phyloP scores from a whole-genome alignment of 2,113 vertebrate species.

The Phaethornis superciliosus region DNA sequence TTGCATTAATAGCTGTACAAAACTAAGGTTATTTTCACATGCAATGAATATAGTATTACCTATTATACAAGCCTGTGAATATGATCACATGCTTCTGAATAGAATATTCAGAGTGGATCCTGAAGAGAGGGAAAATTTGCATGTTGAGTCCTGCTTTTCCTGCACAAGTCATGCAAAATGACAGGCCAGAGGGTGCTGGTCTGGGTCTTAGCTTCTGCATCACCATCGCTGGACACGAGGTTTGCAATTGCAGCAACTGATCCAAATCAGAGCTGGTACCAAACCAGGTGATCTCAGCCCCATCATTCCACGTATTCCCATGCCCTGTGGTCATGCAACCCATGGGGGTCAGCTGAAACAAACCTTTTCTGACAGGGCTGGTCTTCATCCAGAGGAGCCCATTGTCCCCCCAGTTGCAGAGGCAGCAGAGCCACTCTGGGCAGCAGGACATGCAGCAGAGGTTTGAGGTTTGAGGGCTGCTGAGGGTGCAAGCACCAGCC shows the following conservation, averaged over 20 bases:
- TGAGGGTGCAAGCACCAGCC: too few species aligned
- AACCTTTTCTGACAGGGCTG: not conserved
- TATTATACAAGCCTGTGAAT: not conserved
- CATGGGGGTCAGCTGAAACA: not conserved
- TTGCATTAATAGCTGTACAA: not conserved
- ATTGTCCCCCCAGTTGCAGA: fast-evolving
- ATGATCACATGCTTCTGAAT: not conserved
- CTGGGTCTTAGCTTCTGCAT: not conserved
- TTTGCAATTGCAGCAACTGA: not conserved
- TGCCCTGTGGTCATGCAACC: fast-evolving
- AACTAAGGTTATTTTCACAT: not conserved
- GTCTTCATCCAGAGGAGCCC: not conserved
- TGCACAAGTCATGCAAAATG: fast-evolving
- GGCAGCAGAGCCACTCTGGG: not conserved
- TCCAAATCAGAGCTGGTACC: not conserved
- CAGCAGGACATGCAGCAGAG: fast-evolving
- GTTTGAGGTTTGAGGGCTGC: not conserved
- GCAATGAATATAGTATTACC: not conserved
- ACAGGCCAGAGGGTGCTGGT: not conserved
- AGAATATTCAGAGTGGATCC: not conserved
- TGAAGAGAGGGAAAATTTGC: not conserved
- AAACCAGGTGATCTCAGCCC: not conserved
- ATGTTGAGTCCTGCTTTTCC: not conserved
- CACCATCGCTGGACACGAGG: fast-evolving
- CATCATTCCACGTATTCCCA: fast-evolving